Percentiles rank a stretch among this genome's conserved stretches.
Conservation (phyloP, 2,888 invertebrate genomes). For the Dioctria rufipes region DNA sequence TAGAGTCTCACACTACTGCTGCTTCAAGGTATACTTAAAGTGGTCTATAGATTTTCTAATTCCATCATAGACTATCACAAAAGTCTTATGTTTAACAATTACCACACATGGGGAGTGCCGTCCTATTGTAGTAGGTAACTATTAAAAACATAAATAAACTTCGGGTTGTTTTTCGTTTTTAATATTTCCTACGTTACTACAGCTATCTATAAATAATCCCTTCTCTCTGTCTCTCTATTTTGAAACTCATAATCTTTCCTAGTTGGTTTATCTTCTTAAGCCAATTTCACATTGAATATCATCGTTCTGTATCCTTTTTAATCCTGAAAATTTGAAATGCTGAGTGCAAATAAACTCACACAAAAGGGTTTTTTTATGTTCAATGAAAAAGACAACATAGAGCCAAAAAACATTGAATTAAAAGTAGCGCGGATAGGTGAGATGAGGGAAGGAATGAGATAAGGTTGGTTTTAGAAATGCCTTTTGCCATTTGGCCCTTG, state of each 20-base stretch:
- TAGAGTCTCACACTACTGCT: too few relatives aligned
- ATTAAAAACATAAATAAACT: too few relatives aligned
- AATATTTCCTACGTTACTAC: too few relatives aligned
- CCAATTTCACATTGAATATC: conserved; percentile 47
- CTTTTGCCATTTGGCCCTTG: conserved; percentile 48
- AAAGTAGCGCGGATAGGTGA: neutral
- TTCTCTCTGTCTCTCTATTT: too few relatives aligned
- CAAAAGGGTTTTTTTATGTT: conserved; percentile 51
- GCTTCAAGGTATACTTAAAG: too few relatives aligned
- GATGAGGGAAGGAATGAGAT: neutral
- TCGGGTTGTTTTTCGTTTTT: too few relatives aligned
- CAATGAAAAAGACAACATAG: conserved; percentile 46
- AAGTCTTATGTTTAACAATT: too few relatives aligned
- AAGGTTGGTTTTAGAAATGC: neutral
- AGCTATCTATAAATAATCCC: too few relatives aligned
- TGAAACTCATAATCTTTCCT: conserved; percentile 27
- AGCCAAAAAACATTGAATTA: conserved; percentile 47
- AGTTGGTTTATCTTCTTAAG: conserved; percentile 50
- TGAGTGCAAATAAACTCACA: conserved; percentile 52
- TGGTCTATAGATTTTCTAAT: too few relatives aligned
- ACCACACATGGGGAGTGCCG: too few relatives aligned
- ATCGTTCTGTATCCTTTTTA: conserved; percentile 37
- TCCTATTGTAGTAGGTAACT: too few relatives aligned
- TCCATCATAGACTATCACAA: too few relatives aligned
- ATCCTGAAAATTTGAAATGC: conserved; percentile 51